Conservation (phyloP, 2,797 vertebrate species). For the Sphenopsis melanotis region DNA sequence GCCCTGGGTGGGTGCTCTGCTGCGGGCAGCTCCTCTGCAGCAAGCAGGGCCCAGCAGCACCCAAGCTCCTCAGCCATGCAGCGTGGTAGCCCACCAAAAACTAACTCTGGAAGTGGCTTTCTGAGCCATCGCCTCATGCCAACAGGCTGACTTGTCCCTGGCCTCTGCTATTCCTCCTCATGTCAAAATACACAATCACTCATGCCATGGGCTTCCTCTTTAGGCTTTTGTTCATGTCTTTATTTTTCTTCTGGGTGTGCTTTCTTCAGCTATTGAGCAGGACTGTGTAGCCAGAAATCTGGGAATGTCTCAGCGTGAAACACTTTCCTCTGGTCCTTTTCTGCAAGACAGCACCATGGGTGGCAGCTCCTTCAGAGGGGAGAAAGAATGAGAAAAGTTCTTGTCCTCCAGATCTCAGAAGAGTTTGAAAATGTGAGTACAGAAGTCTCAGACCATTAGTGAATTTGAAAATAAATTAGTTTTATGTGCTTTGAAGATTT, state of each 20-base stretch:
- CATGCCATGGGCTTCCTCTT: neutral
- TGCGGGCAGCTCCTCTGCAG: neutral
- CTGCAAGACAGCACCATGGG: neutral
- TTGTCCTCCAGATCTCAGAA: neutral
- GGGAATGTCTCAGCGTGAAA: neutral
- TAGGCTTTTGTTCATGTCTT: neutral
- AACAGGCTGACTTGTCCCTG: fast-evolving
- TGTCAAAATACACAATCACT: neutral
- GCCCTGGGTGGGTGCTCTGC: neutral
- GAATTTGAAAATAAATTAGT: neutral
- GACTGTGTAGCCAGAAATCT: neutral
- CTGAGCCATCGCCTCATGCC: neutral
- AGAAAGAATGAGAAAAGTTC: neutral
- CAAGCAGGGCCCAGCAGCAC: neutral
- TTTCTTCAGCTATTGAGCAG: neutral
- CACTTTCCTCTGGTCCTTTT: neutral
- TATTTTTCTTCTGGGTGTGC: neutral
- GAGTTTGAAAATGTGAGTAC: neutral
- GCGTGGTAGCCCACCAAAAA: fast-evolving
- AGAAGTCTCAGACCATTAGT: neutral
- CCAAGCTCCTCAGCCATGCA: fast-evolving
- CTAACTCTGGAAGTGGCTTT: neutral
- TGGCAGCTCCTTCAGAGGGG: neutral
- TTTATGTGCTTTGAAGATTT: neutral
- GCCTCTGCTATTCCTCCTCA: neutral